phyloP scores from a whole-genome alignment of 2,888 invertebrate species.

The Bhutanitis thaidina region DNA sequence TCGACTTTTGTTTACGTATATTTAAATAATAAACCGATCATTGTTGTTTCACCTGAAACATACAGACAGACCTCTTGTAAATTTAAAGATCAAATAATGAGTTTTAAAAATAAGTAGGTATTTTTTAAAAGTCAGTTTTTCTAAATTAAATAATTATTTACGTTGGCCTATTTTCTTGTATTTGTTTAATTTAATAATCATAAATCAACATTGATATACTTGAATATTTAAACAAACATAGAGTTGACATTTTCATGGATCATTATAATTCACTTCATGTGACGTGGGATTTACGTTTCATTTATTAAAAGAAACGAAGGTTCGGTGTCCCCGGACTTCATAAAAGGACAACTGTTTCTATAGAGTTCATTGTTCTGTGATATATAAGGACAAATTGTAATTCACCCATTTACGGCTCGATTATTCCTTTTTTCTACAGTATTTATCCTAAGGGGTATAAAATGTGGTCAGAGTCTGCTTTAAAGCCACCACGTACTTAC shows the following conservation, averaged over 20 bases:
- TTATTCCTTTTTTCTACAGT: not conserved
- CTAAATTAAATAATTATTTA: no score
- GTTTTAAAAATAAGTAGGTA: no score
- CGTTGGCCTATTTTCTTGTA: no score
- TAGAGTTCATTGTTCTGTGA: not conserved
- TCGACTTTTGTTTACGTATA: no score
- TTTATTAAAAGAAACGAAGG: slow-evolving; percentile 7
- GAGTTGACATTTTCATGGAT: not conserved
- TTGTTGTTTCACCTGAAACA: no score
- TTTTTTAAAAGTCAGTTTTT: no score
- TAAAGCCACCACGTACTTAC: slow-evolving; percentile 9
- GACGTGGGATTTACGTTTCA: slow-evolving; percentile 14
- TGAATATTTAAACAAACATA: not conserved
- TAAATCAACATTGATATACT: not conserved
- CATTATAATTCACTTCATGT: slow-evolving; percentile 8
- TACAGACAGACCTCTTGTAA: no score
- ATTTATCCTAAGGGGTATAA: not conserved
- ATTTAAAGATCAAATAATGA: no score
- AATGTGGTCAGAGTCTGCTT: slow-evolving; percentile 1
- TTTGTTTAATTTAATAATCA: no score
- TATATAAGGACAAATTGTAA: slow-evolving; percentile 10
- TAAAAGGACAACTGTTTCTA: slow-evolving; percentile 6
- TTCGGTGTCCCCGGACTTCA: not conserved
- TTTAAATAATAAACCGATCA: no score
- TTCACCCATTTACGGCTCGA: slow-evolving; percentile 2